Percentiles rank a stretch among this genome's conserved stretches.
These are phyloP conservation scores for Phataginus tricuspis DNA, from an alignment of 2,797 vertebrate species.

Conservation along the genomic window DNA sequence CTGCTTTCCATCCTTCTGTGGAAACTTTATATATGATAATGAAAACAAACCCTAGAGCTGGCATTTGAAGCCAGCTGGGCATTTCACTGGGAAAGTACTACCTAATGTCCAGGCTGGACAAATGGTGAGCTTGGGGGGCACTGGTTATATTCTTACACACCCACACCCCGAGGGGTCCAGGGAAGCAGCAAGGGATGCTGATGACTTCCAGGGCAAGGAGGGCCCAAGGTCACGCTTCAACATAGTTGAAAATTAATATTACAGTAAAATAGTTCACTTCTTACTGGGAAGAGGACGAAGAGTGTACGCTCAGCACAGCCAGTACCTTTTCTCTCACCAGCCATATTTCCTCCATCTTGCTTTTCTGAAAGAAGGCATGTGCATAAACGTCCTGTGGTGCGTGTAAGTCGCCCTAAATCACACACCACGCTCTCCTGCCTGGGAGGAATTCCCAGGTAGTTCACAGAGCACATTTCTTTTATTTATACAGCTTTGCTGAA, in stretches of 20 bases:
- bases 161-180: neutral
- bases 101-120: conserved; percentile 3
- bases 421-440: neutral
- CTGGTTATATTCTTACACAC: neutral
- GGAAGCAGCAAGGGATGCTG: neutral
- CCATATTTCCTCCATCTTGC: neutral
- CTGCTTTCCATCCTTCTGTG: neutral
- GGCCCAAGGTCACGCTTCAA: neutral
- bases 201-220: neutral
- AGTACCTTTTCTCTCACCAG: neutral
- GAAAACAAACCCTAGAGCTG: neutral
- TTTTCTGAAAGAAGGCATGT: neutral
- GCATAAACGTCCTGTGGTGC: rapidly evolving
- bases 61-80: neutral
- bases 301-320: neutral
- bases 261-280: neutral
- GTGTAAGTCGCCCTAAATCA: neutral
- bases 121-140: neutral
- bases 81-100: neutral
- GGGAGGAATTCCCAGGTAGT: neutral
- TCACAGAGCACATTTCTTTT: rapidly evolving
- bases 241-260: neutral
- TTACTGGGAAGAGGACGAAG: neutral
- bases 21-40: neutral
- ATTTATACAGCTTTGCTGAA: neutral